These are phyloP conservation scores for Agrilus biguttatus DNA, from an alignment of 2,888 invertebrate species.

Conservation along the genomic window DNA sequence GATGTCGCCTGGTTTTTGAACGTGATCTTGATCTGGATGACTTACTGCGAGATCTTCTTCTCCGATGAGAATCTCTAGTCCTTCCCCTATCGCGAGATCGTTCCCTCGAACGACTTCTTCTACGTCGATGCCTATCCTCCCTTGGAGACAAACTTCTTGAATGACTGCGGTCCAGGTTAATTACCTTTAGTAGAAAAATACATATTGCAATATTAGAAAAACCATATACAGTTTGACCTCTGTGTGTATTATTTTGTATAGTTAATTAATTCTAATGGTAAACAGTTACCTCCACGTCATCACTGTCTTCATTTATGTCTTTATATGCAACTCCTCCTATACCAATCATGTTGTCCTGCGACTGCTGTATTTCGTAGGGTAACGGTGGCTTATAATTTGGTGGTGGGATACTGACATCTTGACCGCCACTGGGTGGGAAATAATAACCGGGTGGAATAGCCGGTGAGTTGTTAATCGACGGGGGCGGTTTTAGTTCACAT, in stretches of 20 bases:
- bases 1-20: slow-evolving; percentile 30
- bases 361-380: slow-evolving; percentile 16
- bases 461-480: slow-evolving; percentile 17
- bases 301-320: slow-evolving; percentile 12
- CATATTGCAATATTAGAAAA: background rate
- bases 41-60: slow-evolving; percentile 35
- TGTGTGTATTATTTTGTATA: background rate
- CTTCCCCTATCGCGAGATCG: slow-evolving; percentile 24
- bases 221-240: background rate
- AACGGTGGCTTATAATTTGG: slow-evolving; percentile 35
- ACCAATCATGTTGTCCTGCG: slow-evolving; percentile 48
- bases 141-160: slow-evolving; percentile 30
- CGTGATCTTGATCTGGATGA: slow-evolving; percentile 31
- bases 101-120: slow-evolving; percentile 31
- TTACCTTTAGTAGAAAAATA: slow-evolving; percentile 17
- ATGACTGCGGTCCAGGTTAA: slow-evolving; percentile 40
- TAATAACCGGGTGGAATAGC: slow-evolving; percentile 17
- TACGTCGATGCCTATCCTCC: slow-evolving; percentile 29
- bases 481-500: slow-evolving; percentile 43
- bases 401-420: slow-evolving; percentile 38
- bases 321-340: slow-evolving; percentile 29
- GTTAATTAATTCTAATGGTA: background rate
- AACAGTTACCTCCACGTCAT: slow-evolving; percentile 21
- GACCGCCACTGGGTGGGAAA: slow-evolving; percentile 13
- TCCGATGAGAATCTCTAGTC: slow-evolving; percentile 24